Evolutionary conservation across 2,113 vertebrate genomes (phyloP).

Genomic region (Dipodomys ordii): DNA sequence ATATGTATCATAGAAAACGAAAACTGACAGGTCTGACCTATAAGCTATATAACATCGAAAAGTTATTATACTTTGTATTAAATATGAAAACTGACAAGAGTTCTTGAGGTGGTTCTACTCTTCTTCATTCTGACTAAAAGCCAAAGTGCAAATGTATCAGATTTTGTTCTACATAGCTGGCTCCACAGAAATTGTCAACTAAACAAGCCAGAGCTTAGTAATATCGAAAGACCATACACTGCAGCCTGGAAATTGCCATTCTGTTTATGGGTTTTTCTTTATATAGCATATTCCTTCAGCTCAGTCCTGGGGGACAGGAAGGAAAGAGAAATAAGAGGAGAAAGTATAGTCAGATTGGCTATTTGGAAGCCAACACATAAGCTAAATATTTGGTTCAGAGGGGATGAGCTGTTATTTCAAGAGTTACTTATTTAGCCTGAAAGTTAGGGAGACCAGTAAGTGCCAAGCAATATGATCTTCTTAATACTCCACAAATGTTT

Average conservation of each 20-base stretch:
- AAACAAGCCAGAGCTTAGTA: slow-evolving; percentile 7
- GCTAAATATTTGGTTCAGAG: slow-evolving; percentile 48
- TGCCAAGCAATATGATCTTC: slow-evolving; percentile 30
- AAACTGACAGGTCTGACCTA: slow-evolving; percentile 2
- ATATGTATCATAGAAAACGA: neutral
- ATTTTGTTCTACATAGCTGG: neutral
- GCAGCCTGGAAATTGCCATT: slow-evolving; percentile 3
- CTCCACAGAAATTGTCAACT: neutral
- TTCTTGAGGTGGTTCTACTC: slow-evolving; percentile 1
- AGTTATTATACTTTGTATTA: slow-evolving; percentile 27
- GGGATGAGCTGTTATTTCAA: slow-evolving; percentile 29
- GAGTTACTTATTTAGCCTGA: slow-evolving; percentile 32
- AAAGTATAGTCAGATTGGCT: slow-evolving; percentile 28
- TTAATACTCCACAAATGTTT: slow-evolving; percentile 64
- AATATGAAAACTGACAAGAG: neutral
- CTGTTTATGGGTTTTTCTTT: slow-evolving; percentile 14
- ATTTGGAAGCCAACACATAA: slow-evolving; percentile 28
- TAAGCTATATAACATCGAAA: slow-evolving; percentile 18
- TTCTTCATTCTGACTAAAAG: neutral
- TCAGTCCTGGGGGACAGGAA: slow-evolving; percentile 19
- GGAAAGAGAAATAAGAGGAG: neutral
- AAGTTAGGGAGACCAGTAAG: slow-evolving; percentile 35
- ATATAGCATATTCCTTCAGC: slow-evolving; percentile 27
- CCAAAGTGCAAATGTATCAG: neutral
- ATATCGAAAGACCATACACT: neutral